These are phyloP conservation scores for Holacanthella duospinosa DNA, from an alignment of 2,888 invertebrate genomes.

Conservation along the genomic window DNA sequence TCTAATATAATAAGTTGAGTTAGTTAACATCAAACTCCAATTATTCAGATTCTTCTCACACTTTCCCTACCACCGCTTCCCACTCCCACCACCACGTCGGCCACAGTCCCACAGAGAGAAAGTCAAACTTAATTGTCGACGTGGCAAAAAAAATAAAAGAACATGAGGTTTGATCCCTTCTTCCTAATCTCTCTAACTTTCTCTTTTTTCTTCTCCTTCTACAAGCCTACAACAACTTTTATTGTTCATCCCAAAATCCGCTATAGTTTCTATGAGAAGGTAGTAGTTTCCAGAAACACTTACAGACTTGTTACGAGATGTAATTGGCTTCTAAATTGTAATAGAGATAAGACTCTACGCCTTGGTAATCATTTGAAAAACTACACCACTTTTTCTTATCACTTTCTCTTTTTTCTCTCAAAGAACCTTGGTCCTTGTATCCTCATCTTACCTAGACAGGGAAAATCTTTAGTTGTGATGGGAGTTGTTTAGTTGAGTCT, in stretches of 20 bases:
- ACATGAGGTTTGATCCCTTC: too few relatives aligned
- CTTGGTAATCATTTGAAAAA: conserved; percentile 7
- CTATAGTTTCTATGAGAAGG: not conserved
- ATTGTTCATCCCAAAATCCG: not conserved
- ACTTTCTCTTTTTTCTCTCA: not conserved
- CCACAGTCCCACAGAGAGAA: too few relatives aligned
- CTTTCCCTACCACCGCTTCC: too few relatives aligned
- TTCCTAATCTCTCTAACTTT: not conserved
- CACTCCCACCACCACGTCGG: too few relatives aligned
- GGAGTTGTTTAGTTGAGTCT: not conserved
- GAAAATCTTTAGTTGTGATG: too few relatives aligned
- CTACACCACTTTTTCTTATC: conserved; percentile 2
- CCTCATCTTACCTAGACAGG: too few relatives aligned
- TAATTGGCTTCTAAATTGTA: conserved; percentile 37
- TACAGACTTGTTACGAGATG: conserved; percentile 18
- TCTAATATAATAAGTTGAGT: conserved; percentile 8
- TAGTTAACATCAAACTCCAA: conserved; percentile 24
- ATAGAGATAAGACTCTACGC: conserved; percentile 33
- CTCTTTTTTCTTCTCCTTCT: conserved; percentile 1
- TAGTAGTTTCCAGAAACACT: too few relatives aligned
- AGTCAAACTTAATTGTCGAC: not conserved
- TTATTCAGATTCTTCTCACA: conserved; percentile 24
- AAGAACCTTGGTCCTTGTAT: too few relatives aligned
- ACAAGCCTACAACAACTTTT: not conserved
- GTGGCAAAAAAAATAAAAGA: not conserved